Conservation (phyloP, 2,797 vertebrate genomes). For the Nannoperca obscura region DNA sequence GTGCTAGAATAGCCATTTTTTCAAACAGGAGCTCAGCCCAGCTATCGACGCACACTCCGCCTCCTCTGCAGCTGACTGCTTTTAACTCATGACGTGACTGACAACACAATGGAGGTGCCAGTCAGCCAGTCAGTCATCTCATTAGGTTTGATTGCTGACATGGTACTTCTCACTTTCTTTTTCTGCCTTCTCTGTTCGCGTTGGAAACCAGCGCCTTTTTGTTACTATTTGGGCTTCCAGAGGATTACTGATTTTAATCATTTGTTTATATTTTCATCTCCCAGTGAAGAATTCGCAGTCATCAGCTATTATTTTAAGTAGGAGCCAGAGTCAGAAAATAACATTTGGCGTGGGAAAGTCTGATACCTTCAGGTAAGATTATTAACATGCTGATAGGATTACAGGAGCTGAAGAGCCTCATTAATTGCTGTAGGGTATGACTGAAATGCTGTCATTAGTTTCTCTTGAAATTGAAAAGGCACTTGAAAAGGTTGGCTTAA, state of each 20-base stretch:
- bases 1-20: conserved; percentile 23
- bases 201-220: conserved; percentile 36
- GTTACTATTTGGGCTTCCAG: conserved; percentile 30
- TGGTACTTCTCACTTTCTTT: conserved; percentile 42
- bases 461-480: conserved; percentile 46
- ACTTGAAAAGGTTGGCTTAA: conserved; percentile 40
- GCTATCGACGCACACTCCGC: conserved; percentile 3
- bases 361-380: conserved; percentile 58
- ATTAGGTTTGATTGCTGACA: conserved; percentile 66
- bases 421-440: conserved; percentile 62
- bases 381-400: conserved; percentile 66
- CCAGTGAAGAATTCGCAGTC: conserved; percentile 26
- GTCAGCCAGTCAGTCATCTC: conserved; percentile 61
- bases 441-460: conserved; percentile 53
- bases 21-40: conserved; percentile 1
- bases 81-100: conserved; percentile 57
- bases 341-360: conserved; percentile 50
- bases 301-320: conserved; percentile 51
- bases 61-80: conserved; percentile 41
- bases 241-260: conserved; percentile 60
- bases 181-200: conserved; percentile 4
- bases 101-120: conserved; percentile 58
- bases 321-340: conserved; percentile 48
- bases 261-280: conserved; percentile 56
- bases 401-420: conserved; percentile 49